Evolutionary conservation across 1,140 invertebrate genomes (phyloP), one percentile per base, ranked within the genome.

Genomic region (Anastrepha ludens): DNA sequence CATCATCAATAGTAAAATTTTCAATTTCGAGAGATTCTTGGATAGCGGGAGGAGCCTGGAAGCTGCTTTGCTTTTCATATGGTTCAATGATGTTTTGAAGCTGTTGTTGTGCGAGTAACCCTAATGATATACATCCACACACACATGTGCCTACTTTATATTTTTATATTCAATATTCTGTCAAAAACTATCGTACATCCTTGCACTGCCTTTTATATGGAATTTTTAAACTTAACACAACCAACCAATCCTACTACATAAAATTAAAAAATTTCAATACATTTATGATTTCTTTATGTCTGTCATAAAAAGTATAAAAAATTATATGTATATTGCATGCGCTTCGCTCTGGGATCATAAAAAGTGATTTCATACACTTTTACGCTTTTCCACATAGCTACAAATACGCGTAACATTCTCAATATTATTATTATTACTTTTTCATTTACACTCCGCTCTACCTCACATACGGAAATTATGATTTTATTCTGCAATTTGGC

Each of bases 341-440:
- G 15, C 60, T 62, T 62, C 39, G 67, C 13, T 70, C 74, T n/a
- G 47, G 15, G 11, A 50, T 15, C n/a, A 78, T 50, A n/a, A 78
- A 44, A 78, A 17, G 44, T 78, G 67, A 41, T 15, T 70, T 11
- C 67, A 70, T 9, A 5, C 41, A 44, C 15, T 70, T 55, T 15
- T 15, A 15, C 41, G 44, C 11, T 70, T 20, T 47, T n/a, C 74
- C 13, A 17, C 20, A 44, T 44, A 20, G 47, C 44, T 44, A 78
- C 74, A 78, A 78, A 55, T 20, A 29, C 74, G 50, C 44, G 6
- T 20, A 78, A 70, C 67, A 70, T 44, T 44, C 44, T 44, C 29
- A 78, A 78, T 78, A 8, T 20, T 78, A 78, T 78, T 20, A 78
- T 78, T 78, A 50, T 78, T 78, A 55, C 74, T 50, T 78, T 78